Evolutionary conservation across 2,888 invertebrate species (phyloP), one percentile per base, ranked within the genome.

Genomic region (Drosophila fungiperda): DNA sequence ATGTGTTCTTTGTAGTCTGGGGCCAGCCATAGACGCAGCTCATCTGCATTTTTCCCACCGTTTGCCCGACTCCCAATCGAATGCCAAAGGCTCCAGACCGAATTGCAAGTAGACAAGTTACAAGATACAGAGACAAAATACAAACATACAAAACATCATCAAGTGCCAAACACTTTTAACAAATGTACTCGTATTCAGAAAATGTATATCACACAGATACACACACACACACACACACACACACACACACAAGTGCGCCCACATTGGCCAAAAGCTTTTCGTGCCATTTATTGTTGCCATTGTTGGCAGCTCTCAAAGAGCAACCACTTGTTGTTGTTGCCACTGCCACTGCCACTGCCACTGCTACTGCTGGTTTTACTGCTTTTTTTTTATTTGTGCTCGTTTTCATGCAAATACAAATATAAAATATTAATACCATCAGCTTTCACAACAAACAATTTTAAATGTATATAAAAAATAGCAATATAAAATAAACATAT

Each of bases 401-500:
- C 76, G 80, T 76, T 75, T 68, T 73, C 76, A 73, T 74, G 71
- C 83, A 74, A 80, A 84, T 80, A 6, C 29, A 72, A 74, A 76
- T 79, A 79, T 76, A 74, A 82, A 83, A 79, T 74, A 87, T 83
- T 84, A 81, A 82, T 79, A 67, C 60, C 58, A 75, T 68, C 66
- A 71, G 76, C 69, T 55, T 69, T 38, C 45, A 49, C 49, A 54
- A 45, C 33, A 45, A 38, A 23, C 29, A 42, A 42, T 26, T 12
- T 32, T 12, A 49, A 60, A 26, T 61, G 20, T 20, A 57, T 40
- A 38, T 57, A 68, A 40, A 42, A 50, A 68, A 42, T 6, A 38
- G 9, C 54, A 54, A 57, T 50, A 70, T 15, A 60, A 48, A 35
- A 49, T 12, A 20, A 50, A 53, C 32, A 9, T 48, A 20, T 40